A percentile compares a stretch with the other conserved stretches of the same genome.
phyloP scores from a whole-genome alignment of 2,797 vertebrate genomes.

The Xenentodon cancila region DNA sequence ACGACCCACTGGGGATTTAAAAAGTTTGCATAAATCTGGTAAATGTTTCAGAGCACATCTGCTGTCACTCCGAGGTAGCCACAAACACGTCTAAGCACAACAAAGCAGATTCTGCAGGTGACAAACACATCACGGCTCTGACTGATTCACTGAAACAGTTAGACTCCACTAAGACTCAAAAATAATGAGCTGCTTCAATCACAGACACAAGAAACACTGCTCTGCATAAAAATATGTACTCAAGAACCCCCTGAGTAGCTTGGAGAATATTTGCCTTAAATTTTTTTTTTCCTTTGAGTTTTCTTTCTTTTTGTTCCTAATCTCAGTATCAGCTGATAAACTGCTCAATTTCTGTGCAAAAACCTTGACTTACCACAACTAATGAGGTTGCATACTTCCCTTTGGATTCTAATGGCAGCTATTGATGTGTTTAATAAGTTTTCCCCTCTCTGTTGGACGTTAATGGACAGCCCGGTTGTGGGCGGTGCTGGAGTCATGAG shows the following conservation, averaged over 20 bases:
- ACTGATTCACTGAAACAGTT: slow-evolving; percentile 24
- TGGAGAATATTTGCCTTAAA: slow-evolving; percentile 38
- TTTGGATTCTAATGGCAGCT: slow-evolving; percentile 67
- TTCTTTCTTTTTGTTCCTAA: slow-evolving; percentile 14
- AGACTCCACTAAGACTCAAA: slow-evolving; percentile 31
- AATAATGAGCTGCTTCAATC: slow-evolving; percentile 58
- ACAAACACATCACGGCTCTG: slow-evolving; percentile 31
- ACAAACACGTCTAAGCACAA: slow-evolving; percentile 33
- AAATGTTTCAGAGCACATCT: not conserved
- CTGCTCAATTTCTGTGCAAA: slow-evolving; percentile 34
- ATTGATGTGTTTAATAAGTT: slow-evolving; percentile 78
- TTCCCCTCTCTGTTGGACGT: slow-evolving; percentile 45
- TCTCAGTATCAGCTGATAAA: slow-evolving; percentile 28
- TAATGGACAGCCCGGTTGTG: slow-evolving; percentile 52
- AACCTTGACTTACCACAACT: slow-evolving; percentile 49
- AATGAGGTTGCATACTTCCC: slow-evolving; percentile 68
- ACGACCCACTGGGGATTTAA: slow-evolving; percentile 29
- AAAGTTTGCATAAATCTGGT: slow-evolving; percentile 30
- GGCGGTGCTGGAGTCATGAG: slow-evolving; percentile 15
- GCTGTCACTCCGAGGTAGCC: not conserved
- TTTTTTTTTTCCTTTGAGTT: slow-evolving; percentile 15
- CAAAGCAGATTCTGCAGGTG: slow-evolving; percentile 28
- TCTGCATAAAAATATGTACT: slow-evolving; percentile 27
- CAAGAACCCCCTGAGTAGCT: too few relatives aligned
- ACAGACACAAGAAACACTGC: slow-evolving; percentile 21